A percentile compares a stretch with the other conserved stretches of the same genome.
phyloP scores from a whole-genome alignment of 2,888 invertebrate genomes.

The Eupithecia abbreviata region DNA sequence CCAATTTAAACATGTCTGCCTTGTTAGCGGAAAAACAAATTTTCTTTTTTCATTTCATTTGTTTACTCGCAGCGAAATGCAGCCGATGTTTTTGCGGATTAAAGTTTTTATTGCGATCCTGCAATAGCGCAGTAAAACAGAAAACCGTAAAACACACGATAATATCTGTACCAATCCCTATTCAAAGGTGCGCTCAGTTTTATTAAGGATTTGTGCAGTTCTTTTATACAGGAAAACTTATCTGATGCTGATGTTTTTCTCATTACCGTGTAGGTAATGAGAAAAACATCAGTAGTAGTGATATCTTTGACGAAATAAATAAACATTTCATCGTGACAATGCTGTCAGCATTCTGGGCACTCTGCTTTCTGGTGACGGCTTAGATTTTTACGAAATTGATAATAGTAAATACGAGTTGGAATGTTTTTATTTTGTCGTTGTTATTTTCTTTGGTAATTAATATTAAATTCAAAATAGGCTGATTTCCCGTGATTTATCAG shows the following conservation, averaged over 20 bases:
- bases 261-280: background rate
- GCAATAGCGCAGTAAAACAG: slow-evolving; percentile 31
- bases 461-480: too few relatives aligned
- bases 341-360: too few relatives aligned
- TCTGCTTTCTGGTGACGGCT: too few relatives aligned
- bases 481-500: background rate
- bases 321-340: background rate
- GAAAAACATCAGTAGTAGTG: too few relatives aligned
- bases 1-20: slow-evolving; percentile 17
- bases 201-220: background rate
- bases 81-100: slow-evolving; percentile 36
- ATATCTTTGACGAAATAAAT: background rate
- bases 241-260: background rate
- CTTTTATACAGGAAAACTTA: background rate
- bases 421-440: too few relatives aligned
- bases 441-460: too few relatives aligned
- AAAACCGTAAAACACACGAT: slow-evolving; percentile 25
- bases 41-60: slow-evolving; percentile 25
- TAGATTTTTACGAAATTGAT: too few relatives aligned
- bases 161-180: slow-evolving; percentile 8
- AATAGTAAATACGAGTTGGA: too few relatives aligned
- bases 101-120: slow-evolving; percentile 35
- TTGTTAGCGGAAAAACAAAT: slow-evolving; percentile 10
- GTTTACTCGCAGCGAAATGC: slow-evolving; percentile 29
- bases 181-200: background rate